Conservation (phyloP, 2,888 invertebrate genomes). For the Lasioglossum lativentre region DNA sequence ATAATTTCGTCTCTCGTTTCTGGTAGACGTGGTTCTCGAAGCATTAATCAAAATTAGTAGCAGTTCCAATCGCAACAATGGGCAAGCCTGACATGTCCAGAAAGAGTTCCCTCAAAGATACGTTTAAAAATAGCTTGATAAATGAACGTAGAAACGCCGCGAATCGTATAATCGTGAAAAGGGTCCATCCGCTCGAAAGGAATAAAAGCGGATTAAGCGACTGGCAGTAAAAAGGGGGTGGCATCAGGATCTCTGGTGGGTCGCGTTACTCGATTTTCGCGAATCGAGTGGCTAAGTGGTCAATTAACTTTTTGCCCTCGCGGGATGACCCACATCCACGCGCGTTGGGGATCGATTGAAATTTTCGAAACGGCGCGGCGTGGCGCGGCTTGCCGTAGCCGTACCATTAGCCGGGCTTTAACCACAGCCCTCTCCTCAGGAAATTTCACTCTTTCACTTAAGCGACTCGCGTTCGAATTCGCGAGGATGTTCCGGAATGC, state of each 20-base stretch:
- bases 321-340: slow-evolving; percentile 57
- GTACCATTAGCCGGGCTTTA: slow-evolving; percentile 21
- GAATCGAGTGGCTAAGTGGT: slow-evolving; percentile 50
- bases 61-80: no score
- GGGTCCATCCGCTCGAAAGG: not conserved
- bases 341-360: slow-evolving; percentile 29
- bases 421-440: slow-evolving; percentile 12
- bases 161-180: not conserved
- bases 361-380: slow-evolving; percentile 19
- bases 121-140: not conserved
- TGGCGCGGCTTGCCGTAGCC: not conserved
- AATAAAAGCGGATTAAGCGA: not conserved
- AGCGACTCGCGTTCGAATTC: slow-evolving; percentile 3
- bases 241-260: not conserved
- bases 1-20: no score
- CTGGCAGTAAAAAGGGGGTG: not conserved
- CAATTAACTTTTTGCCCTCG: slow-evolving; percentile 68
- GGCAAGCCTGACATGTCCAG: no score
- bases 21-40: no score
- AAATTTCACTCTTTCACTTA: slow-evolving; percentile 31
- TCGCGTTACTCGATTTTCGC: not conserved
- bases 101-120: not conserved
- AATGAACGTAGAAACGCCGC: not conserved
- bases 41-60: no score
- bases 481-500: slow-evolving; percentile 15